Evolutionary conservation across 2,113 vertebrate genomes (phyloP), one percentile per base, ranked within the genome.

Genomic region (Oenanthe oenanthe): DNA sequence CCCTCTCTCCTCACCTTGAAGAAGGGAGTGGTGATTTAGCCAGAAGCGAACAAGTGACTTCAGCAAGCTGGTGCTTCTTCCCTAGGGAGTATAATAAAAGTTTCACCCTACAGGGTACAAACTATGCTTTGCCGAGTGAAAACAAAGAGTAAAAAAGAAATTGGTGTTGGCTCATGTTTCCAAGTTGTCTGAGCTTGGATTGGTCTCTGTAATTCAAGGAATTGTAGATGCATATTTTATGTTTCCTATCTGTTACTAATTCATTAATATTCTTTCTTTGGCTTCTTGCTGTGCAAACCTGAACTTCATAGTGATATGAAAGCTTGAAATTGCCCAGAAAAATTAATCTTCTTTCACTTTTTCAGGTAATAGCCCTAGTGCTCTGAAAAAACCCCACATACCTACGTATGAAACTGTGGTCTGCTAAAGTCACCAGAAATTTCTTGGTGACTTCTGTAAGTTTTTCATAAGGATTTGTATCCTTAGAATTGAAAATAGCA

Each of bases 11-110:
- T 95, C 73, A 94, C 88, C 68, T 84, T 57, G 53, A 90, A 79
- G 76, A 86, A 92, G 63, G 82, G 90, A 96, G 83, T 86, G 85
- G 63, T 56, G 88, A 84, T 86, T 94, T 76, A 91, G 53, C 79
- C 61, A 18, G 72, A 77, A 81, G 76, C 71, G 1, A 61, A 87
- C 22, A n/a, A 85, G n/a, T 68, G 65, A 77, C 72, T 85, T 85
- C 11, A 88, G 72, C 63, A 84, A 40, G 31, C 40, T 68, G 65
- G 26, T 84, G 57, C 65, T 80, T 92, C 67, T 89, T 79, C 82
- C 68, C 75, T 75, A 60, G 53, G 83, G 85, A 96, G 13, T 43
- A 38, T 54, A 89, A 85, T 50, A 75, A 67, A 86, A 50, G 32
- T 56, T 88, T 89, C 53, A 42, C 51, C 50, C 75, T 92, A 77